phyloP scores from a whole-genome alignment of 1,140 invertebrate species.

The Rhyzopertha dominica region DNA sequence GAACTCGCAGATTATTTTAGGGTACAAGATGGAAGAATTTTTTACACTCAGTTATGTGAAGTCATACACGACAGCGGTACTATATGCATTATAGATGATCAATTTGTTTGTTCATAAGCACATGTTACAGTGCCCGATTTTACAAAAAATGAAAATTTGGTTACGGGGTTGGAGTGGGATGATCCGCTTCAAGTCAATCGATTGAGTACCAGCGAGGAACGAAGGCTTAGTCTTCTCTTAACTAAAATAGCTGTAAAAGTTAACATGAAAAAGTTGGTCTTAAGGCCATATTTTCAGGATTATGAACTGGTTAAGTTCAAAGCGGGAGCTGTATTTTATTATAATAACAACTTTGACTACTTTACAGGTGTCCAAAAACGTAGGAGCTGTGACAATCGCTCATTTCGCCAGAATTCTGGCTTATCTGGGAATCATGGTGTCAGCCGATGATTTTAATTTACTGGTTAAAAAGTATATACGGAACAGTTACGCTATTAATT shows the following conservation, averaged over 20 bases:
- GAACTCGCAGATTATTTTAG: constrained; percentile 69
- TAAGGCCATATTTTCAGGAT: constrained; percentile 69
- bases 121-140: constrained; percentile 48
- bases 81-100: neutral
- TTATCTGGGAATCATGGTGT: constrained; percentile 59
- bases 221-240: constrained; percentile 57
- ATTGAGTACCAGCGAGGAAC: constrained; percentile 55
- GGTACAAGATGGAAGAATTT: constrained; percentile 63
- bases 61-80: constrained; percentile 58
- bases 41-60: constrained; percentile 65
- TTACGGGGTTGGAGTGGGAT: constrained; percentile 58
- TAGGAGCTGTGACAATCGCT: constrained; percentile 61
- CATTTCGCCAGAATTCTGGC: constrained; percentile 66
- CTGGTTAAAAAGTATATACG: constrained; percentile 64
- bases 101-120: neutral
- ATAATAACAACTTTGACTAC: constrained; percentile 12
- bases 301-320: constrained; percentile 57
- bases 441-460: constrained; percentile 60
- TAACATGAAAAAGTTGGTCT: constrained; percentile 52
- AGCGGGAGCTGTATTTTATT: neutral
- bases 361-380: constrained; percentile 61
- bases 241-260: constrained; percentile 59
- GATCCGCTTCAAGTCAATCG: constrained; percentile 56
- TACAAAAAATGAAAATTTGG: constrained; percentile 45
- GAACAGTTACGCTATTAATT: constrained; percentile 65